These are phyloP conservation scores for Cichladusa arquata DNA, from an alignment of 2,113 vertebrate species.

Conservation along the genomic window DNA sequence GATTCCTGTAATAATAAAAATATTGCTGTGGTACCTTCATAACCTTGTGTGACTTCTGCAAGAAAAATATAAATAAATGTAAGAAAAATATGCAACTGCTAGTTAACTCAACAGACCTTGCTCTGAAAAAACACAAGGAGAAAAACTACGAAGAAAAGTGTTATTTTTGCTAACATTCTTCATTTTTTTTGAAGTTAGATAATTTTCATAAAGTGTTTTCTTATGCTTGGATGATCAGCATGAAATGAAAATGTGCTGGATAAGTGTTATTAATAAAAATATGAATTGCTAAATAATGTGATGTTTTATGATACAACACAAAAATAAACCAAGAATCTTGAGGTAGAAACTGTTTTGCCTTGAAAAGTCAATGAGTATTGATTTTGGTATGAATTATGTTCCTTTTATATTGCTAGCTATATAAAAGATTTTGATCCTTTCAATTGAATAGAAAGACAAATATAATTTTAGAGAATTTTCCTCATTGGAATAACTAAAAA, in stretches of 20 bases:
- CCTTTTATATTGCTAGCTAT: not conserved
- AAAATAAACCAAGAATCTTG: not conserved
- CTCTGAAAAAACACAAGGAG: not conserved
- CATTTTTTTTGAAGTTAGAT: not conserved
- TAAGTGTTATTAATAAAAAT: constrained; percentile 18
- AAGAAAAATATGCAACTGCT: not conserved
- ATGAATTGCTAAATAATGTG: not conserved
- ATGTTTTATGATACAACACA: not conserved
- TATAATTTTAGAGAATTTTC: not conserved
- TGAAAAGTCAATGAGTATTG: constrained; percentile 50
- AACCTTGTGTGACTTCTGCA: not conserved
- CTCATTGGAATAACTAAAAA: not conserved
- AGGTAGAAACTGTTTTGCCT: constrained; percentile 23
- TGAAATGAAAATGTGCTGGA: constrained; percentile 8
- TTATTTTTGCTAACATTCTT: not conserved
- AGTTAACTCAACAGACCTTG: not conserved
- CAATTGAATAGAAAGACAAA: not conserved
- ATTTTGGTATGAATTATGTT: constrained; percentile 39
- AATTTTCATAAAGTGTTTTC: not conserved
- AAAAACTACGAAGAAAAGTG: not conserved
- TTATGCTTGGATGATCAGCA: not conserved
- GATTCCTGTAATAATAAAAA: not conserved
- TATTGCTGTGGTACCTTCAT: not conserved
- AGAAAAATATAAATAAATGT: not conserved
- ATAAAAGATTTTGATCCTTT: constrained; percentile 19